Evolutionary conservation across 1,140 invertebrate genomes (phyloP), one percentile per base, ranked within the genome.

Genomic region (Drosophila guanche): DNA sequence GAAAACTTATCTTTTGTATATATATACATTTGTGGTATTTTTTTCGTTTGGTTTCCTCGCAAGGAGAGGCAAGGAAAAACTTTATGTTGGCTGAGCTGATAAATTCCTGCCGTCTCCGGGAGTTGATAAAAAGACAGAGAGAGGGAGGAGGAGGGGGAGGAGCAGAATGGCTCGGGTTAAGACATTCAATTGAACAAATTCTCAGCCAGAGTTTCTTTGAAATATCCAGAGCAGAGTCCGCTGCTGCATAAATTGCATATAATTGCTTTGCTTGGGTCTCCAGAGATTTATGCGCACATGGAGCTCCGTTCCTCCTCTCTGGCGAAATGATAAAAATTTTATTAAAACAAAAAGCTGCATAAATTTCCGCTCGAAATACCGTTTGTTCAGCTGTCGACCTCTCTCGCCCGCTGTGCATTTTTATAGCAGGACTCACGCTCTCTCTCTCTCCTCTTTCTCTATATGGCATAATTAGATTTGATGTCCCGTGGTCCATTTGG

Each of bases 401-500:
- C 14, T 20, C 7, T 25, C 60, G 25, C 79, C 79, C 55, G 66
- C 71, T 80, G 63, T 76, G 72, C 48, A 76, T 23, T 56, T 65
- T 48, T 62, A 37, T 68, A 58, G 50, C 51, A 40, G 22, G 54
- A 46, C 6, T 22, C 5, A 14, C 27, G 10, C 29, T 27, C 37
- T 54, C 33, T 27, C n/a, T 23, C 48, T 42, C 7, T n/a, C 33
- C 53, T 53, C 16, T 14, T 20, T 22, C 40, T 76, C 14, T 76
- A 55, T 85, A 81, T 86, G 81, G 81, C 80, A 85, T 85, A 86
- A 85, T 85, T 86, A 81, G 81, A 85, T 85, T 85, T 85, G 81
- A 85, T 81, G 79, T 48, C 74, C 79, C 63, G 79, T 56, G 58
- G 73, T 72, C 69, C 52, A 54, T 51, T 65, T 70, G 29, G 37